These are phyloP conservation scores for Tricholaema leucomelas DNA, from an alignment of 2,113 vertebrate species.

Conservation along the genomic window DNA sequence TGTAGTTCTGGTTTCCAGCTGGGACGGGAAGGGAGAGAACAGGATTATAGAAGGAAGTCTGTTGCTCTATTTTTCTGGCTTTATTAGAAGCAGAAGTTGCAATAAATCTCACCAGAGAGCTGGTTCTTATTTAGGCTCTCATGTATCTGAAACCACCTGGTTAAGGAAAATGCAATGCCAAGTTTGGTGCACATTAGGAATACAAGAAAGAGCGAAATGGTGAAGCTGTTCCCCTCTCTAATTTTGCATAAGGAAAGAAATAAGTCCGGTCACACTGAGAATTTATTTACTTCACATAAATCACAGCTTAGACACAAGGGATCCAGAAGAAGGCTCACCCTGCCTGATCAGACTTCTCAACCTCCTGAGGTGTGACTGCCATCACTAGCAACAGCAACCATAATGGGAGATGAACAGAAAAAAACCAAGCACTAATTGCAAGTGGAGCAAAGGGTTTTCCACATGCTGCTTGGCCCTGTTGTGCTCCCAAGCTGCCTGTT, in stretches of 20 bases:
- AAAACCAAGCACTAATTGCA: background rate
- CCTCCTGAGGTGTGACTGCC: background rate
- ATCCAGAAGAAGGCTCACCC: background rate
- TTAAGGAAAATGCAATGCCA: background rate
- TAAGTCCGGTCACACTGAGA: background rate
- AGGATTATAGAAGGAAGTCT: conserved; percentile 23
- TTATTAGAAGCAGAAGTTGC: conserved; percentile 59
- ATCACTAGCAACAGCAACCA: background rate
- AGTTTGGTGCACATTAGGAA: background rate
- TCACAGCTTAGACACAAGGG: background rate
- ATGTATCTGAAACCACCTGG: conserved; percentile 8
- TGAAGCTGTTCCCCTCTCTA: background rate
- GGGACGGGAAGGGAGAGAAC: conserved; percentile 24
- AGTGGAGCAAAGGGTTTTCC: background rate
- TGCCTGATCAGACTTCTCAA: conserved; percentile 7
- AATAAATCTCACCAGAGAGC: conserved; percentile 44
- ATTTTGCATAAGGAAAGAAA: background rate
- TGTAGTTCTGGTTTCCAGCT: conserved; percentile 44
- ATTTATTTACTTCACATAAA: conserved; percentile 41
- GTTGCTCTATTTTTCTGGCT: conserved; percentile 34
- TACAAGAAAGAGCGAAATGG: background rate
- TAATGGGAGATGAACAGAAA: background rate
- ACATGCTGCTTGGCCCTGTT: background rate
- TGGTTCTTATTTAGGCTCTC: conserved; percentile 21
- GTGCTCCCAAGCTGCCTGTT: background rate